Percentiles rank a stretch among this genome's conserved stretches.
phyloP scores from a whole-genome alignment of 1,140 invertebrate genomes.

The Rhizoglyphus robini region DNA sequence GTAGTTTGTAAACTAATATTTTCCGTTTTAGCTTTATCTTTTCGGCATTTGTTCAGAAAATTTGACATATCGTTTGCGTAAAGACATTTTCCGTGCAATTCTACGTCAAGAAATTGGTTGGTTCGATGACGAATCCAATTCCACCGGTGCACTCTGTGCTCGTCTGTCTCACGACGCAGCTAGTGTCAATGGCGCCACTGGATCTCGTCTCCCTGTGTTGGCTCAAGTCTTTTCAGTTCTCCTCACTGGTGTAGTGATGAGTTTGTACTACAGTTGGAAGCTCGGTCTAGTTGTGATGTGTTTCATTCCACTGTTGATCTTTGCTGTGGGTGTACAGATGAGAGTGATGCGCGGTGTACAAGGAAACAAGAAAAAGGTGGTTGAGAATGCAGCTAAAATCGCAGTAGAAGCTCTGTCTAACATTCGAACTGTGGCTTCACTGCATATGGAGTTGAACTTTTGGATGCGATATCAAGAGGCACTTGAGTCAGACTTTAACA shows the following conservation, averaged over 20 bases:
- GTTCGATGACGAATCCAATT: too few species aligned
- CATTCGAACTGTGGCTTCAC: conserved; percentile 41
- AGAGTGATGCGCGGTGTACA: conserved; percentile 49
- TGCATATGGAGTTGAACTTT: conserved; percentile 34
- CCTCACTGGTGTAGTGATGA: conserved; percentile 50
- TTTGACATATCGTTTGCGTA: too few species aligned
- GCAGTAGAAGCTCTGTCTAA: conserved; percentile 42
- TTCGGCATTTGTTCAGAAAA: too few species aligned
- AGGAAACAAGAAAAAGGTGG: conserved; percentile 45
- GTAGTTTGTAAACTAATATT: conserved; percentile 55
- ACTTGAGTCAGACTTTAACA: conserved; percentile 23
- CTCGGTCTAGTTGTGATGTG: conserved; percentile 58
- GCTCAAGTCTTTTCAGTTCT: conserved; percentile 61
- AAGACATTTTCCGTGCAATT: too few species aligned
- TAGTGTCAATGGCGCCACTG: too few species aligned
- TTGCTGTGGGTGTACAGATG: conserved; percentile 59
- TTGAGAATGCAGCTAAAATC: conserved; percentile 29
- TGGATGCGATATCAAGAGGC: neutral
- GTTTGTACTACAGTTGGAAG: conserved; percentile 65
- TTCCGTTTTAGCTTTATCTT: conserved; percentile 58
- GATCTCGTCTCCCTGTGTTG: conserved; percentile 60
- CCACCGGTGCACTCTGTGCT: conserved; percentile 58
- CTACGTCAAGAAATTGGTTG: too few species aligned
- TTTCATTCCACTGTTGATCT: conserved; percentile 61
- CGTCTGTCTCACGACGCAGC: too few species aligned